These are phyloP conservation scores for Trichomycterus rosablanca DNA, from an alignment of 2,113 vertebrate species.

Conservation along the genomic window DNA sequence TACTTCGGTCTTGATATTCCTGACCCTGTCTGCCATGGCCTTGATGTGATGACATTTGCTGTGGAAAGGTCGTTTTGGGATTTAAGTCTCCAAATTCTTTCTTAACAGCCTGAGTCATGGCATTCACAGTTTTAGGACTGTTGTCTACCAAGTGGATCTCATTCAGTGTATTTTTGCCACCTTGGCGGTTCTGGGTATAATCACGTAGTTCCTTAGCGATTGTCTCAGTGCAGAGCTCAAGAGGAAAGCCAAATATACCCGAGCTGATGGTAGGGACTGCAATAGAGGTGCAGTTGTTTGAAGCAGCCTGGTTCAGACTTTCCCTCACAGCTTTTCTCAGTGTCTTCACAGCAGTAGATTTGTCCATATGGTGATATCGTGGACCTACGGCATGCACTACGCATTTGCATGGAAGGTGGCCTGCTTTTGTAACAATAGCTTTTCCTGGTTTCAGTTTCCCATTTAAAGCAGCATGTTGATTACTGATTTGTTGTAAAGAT, in stretches of 20 bases:
- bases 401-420: slow-evolving; percentile 69
- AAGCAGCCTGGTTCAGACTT: slow-evolving; percentile 64
- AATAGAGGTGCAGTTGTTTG: slow-evolving; percentile 53
- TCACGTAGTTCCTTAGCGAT: slow-evolving; percentile 70
- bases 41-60: background rate
- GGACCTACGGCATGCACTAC: slow-evolving; percentile 83
- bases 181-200: slow-evolving; percentile 5
- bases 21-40: background rate
- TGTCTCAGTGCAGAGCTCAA: slow-evolving; percentile 58
- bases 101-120: slow-evolving; percentile 59
- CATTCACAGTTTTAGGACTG: slow-evolving; percentile 39
- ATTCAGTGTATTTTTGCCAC: slow-evolving; percentile 48
- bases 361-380: slow-evolving; percentile 45
- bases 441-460: slow-evolving; percentile 55
- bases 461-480: slow-evolving; percentile 39
- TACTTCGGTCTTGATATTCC: background rate
- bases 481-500: slow-evolving; percentile 65
- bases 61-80: slow-evolving; percentile 35
- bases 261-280: slow-evolving; percentile 79
- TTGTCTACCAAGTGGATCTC: slow-evolving; percentile 73
- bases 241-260: slow-evolving; percentile 75
- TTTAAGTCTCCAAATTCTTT: slow-evolving; percentile 51
- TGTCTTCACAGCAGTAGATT: background rate
- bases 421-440: slow-evolving; percentile 51
- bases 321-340: slow-evolving; percentile 59